These are phyloP conservation scores for Antitype chi DNA, from an alignment of 2,888 invertebrate genomes.

Conservation along the genomic window DNA sequence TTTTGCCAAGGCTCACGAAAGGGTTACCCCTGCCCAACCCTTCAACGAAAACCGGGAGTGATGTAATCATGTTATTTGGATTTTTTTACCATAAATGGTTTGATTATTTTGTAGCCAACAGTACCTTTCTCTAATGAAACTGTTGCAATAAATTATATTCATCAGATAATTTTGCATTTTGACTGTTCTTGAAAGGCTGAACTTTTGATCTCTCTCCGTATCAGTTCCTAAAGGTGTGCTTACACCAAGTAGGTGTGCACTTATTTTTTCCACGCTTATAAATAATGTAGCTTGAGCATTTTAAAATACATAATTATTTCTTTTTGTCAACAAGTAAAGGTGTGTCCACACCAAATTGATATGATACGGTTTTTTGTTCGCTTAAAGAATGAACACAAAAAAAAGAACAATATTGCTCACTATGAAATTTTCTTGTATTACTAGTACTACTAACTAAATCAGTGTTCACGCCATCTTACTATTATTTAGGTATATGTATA, in stretches of 20 bases:
- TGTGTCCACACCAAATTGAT: background rate
- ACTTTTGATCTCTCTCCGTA: slow-evolving; percentile 15
- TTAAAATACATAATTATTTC: background rate
- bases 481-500: too few relatives aligned
- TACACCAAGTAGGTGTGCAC: background rate
- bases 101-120: background rate
- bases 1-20: too few relatives aligned
- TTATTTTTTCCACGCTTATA: too few relatives aligned
- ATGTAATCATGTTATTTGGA: background rate
- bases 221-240: slow-evolving; percentile 10
- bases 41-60: background rate
- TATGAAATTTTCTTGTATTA: background rate
- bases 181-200: background rate
- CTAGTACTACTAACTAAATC: background rate
- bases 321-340: background rate
- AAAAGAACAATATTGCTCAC: background rate
- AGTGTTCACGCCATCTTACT: background rate
- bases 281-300: background rate
- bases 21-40: background rate
- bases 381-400: too few relatives aligned
- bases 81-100: background rate
- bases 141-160: background rate
- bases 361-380: background rate
- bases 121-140: background rate
- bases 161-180: slow-evolving; percentile 16